Percentiles rank a stretch among this genome's conserved stretches.
Evolutionary conservation across 2,113 vertebrate genomes (phyloP).

Genomic region (Cricetomys ansorgei): DNA sequence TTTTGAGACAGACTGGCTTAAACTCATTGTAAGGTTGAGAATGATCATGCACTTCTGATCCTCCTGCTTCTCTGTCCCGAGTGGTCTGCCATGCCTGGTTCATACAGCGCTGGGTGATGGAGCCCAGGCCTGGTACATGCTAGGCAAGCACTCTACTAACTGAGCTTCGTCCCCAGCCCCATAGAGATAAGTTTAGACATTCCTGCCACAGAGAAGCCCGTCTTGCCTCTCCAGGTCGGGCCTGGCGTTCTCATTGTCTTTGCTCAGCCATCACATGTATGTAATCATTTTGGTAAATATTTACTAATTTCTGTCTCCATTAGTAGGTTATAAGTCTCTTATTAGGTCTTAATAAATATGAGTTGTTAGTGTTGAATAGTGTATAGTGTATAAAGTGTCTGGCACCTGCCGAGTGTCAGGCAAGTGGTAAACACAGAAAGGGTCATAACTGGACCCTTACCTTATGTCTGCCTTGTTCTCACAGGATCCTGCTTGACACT

Average conservation of each 20-base stretch:
- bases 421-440: background rate
- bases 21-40: background rate
- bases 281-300: background rate
- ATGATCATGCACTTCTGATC: background rate
- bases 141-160: background rate
- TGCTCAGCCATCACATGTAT: background rate
- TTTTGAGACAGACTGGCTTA: background rate
- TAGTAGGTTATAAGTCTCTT: background rate
- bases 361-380: background rate
- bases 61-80: background rate
- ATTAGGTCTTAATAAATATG: background rate
- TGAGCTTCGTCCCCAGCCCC: background rate
- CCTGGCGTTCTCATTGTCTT: background rate
- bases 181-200: background rate
- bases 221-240: background rate
- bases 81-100: background rate
- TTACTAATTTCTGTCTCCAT: background rate
- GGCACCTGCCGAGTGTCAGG: background rate
- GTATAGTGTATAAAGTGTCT: background rate
- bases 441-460: background rate
- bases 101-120: background rate
- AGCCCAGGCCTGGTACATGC: background rate
- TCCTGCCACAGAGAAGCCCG: background rate
- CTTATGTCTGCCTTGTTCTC: conserved; percentile 20
- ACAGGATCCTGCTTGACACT: background rate